Evolutionary conservation across 1,140 invertebrate genomes (phyloP).

Genomic region (Belonocnema kinseyi): DNA sequence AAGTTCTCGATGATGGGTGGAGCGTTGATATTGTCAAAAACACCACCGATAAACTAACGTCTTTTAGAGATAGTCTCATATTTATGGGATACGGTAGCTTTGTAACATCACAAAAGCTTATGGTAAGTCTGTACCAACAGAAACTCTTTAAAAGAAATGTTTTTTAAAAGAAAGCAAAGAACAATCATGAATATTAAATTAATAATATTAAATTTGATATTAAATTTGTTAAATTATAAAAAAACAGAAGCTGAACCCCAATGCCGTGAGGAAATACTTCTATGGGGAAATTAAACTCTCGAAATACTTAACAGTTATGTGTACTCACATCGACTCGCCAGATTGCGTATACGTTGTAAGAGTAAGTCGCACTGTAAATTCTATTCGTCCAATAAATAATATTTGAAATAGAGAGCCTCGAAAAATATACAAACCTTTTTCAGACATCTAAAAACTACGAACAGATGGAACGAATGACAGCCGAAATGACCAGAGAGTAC

Average conservation of each 20-base stretch:
- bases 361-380: conserved; percentile 50
- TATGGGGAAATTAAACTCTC: conserved; percentile 50
- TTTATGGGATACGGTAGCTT: conserved; percentile 52
- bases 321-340: conserved; percentile 62
- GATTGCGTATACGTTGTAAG: conserved; percentile 67
- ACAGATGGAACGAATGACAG: conserved; percentile 33
- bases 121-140: conserved; percentile 43
- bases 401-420: background rate
- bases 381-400: background rate
- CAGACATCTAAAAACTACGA: background rate
- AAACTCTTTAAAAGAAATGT: no score
- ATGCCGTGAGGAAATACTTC: conserved; percentile 46
- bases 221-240: conserved; percentile 20
- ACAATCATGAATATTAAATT: no score
- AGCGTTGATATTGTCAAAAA: conserved; percentile 47
- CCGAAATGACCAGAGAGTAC: conserved; percentile 44
- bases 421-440: background rate
- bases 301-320: conserved; percentile 43
- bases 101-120: conserved; percentile 44
- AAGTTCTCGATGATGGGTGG: conserved; percentile 28
- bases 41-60: conserved; percentile 58
- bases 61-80: conserved; percentile 69
- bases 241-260: conserved; percentile 56
- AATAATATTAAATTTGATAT: background rate
- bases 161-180: no score